A percentile compares a stretch with the other conserved stretches of the same genome.
phyloP scores from a whole-genome alignment of 1,140 invertebrate genomes.

The Andrena cerasifolii region DNA sequence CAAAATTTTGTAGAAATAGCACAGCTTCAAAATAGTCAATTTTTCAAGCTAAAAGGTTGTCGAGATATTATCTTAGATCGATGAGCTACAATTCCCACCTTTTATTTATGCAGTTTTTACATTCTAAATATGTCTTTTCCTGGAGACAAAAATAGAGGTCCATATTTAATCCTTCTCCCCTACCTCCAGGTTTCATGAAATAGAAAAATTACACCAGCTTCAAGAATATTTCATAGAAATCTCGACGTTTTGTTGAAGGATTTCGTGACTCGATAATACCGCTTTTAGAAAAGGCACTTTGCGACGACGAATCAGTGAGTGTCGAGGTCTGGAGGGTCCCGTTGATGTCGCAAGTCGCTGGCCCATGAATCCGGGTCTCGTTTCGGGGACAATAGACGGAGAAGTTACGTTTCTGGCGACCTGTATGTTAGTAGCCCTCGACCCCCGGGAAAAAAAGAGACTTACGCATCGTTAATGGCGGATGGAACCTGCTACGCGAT shows the following conservation, averaged over 20 bases:
- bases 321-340: conserved; percentile 49
- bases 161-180: too few relatives aligned
- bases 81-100: too few relatives aligned
- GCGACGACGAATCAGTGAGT: conserved; percentile 23
- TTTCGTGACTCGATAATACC: not conserved
- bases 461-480: conserved; percentile 64
- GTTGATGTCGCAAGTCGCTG: conserved; percentile 68
- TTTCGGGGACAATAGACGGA: conserved; percentile 69
- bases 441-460: conserved; percentile 29
- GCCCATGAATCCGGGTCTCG: conserved; percentile 74
- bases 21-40: too few relatives aligned
- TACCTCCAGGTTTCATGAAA: too few relatives aligned
- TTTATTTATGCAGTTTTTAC: too few relatives aligned
- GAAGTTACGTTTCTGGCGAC: conserved; percentile 20
- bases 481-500: conserved; percentile 69
- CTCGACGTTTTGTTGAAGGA: not conserved
- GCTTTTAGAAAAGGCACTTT: not conserved
- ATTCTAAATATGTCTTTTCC: too few relatives aligned
- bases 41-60: too few relatives aligned
- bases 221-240: not conserved
- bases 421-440: conserved; percentile 15
- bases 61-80: too few relatives aligned
- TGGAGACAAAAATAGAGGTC: too few relatives aligned
- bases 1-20: too few relatives aligned
- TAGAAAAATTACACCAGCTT: too few relatives aligned